These are phyloP conservation scores for Sylvietta virens DNA, from an alignment of 2,113 vertebrate species.

Conservation along the genomic window DNA sequence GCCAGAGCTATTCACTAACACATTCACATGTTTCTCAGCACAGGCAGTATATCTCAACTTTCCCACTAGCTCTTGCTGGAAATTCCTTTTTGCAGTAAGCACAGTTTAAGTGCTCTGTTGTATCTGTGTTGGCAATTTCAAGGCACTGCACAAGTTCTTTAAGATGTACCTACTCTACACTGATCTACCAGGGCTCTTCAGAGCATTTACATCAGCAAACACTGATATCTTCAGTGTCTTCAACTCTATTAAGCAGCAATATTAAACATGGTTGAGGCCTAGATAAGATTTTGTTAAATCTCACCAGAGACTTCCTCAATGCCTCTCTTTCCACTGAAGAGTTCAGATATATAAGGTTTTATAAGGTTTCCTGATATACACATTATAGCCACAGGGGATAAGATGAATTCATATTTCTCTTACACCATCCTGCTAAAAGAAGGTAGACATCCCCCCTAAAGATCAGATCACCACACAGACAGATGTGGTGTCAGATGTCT, in stretches of 20 bases:
- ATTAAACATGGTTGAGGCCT: not conserved
- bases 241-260: not conserved
- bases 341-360: not conserved
- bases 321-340: not conserved
- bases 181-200: not conserved
- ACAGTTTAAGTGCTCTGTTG: not conserved
- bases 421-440: not conserved
- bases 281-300: not conserved
- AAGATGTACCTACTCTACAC: not conserved
- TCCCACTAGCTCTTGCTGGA: not conserved
- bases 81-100: not conserved
- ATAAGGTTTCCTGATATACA: not conserved
- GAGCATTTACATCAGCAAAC: not conserved
- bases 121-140: not conserved
- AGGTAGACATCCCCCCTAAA: not conserved
- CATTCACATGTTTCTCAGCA: not conserved
- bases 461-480: not conserved
- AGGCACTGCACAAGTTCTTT: not conserved
- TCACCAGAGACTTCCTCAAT: not conserved
- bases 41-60: not conserved
- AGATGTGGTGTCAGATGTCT: not conserved
- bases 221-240: not conserved
- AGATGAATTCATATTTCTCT: not conserved
- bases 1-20: not conserved
- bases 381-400: not conserved